Evolutionary conservation across 92 coral and sea anemone species (phyloP).

Genomic region (Nematostella vectensis): DNA sequence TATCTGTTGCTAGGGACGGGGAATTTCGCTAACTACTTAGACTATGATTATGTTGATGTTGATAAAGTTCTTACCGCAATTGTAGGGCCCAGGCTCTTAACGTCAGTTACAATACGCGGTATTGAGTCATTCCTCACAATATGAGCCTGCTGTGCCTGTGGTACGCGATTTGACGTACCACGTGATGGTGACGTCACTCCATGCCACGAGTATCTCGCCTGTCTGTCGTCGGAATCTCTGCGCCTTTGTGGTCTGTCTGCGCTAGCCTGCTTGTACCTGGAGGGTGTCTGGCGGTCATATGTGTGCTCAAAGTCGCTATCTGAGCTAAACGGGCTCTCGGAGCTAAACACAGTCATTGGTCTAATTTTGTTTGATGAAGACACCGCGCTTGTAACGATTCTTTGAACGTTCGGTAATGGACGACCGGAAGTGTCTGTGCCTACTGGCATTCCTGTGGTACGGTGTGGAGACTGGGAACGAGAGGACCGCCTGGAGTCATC

Average conservation of each 20-base stretch:
- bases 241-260: neutral
- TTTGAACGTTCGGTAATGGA: neutral
- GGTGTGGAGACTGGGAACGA: slow-evolving; percentile 61
- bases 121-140: slow-evolving; percentile 18
- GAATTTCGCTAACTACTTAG: too few relatives aligned
- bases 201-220: slow-evolving; percentile 28
- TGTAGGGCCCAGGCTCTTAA: too few relatives aligned
- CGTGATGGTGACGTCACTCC: slow-evolving; percentile 8
- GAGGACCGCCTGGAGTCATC: slow-evolving; percentile 34
- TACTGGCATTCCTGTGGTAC: slow-evolving; percentile 19
- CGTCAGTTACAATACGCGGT: too few relatives aligned
- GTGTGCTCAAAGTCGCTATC: slow-evolving; percentile 33
- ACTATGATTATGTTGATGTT: too few relatives aligned
- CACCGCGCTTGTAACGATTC: neutral
- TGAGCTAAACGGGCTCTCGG: slow-evolving; percentile 45
- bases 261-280: neutral
- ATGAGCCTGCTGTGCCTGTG: slow-evolving; percentile 45
- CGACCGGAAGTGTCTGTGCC: neutral
- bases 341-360: slow-evolving; percentile 6
- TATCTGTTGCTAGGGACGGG: too few relatives aligned
- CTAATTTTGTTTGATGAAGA: neutral
- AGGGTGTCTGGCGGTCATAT: neutral
- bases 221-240: slow-evolving; percentile 4
- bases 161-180: slow-evolving; percentile 21
- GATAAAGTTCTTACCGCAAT: too few relatives aligned